Conservation (phyloP, 2,888 invertebrate species). For the Rhabditoides inermis region DNA sequence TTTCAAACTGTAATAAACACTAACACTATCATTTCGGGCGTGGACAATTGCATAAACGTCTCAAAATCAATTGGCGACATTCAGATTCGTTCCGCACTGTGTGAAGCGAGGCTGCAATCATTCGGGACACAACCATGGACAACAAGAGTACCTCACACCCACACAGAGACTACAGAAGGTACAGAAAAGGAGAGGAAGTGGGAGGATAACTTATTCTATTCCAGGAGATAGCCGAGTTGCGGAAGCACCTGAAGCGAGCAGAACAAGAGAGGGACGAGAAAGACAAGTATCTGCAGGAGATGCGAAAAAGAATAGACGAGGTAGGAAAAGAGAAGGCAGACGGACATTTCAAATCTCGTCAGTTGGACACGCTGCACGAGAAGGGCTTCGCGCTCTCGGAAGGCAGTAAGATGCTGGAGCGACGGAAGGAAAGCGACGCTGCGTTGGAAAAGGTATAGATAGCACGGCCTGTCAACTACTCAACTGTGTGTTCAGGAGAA, state of each 20-base stretch:
- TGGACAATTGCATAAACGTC: too few relatives aligned
- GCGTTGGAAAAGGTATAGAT: constrained; percentile 22
- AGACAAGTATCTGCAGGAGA: constrained; percentile 42
- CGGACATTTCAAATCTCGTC: too few relatives aligned
- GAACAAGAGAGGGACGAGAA: constrained; percentile 39
- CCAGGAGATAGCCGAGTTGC: constrained; percentile 23
- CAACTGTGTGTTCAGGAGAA: too few relatives aligned
- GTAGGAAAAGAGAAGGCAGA: constrained; percentile 14
- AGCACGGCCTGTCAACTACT: too few relatives aligned
- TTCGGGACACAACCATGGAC: constrained; percentile 19
- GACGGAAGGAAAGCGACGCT: constrained; percentile 14
- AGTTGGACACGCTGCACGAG: too few relatives aligned
- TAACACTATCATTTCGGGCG: too few relatives aligned
- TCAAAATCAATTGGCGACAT: too few relatives aligned
- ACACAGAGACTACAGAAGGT: constrained; percentile 44
- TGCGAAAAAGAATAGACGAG: constrained; percentile 47
- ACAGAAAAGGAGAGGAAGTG: constrained; percentile 12
- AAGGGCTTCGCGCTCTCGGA: constrained; percentile 12
- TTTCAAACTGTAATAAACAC: too few relatives aligned
- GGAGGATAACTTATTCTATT: neutral
- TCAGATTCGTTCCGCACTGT: constrained; percentile 45
- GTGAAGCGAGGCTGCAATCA: constrained; percentile 44
- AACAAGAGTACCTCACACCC: constrained; percentile 46
- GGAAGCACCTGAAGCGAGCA: constrained; percentile 34
- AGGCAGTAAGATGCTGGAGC: constrained; percentile 24